These are phyloP conservation scores for Cephus spinipes DNA, from an alignment of 2,888 invertebrate genomes.

Conservation along the genomic window DNA sequence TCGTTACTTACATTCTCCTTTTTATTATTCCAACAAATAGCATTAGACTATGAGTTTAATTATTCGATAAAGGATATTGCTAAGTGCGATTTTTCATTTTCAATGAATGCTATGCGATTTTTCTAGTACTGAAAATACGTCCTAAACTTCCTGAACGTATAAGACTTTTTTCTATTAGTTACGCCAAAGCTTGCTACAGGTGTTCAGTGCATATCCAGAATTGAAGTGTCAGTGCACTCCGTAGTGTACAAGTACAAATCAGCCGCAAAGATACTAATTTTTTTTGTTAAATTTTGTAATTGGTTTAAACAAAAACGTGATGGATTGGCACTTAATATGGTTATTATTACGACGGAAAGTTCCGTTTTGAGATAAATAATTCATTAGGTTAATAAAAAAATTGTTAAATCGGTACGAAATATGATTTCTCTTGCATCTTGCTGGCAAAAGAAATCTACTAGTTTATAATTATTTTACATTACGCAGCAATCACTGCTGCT, in stretches of 20 bases:
- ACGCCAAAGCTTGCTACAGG: not conserved
- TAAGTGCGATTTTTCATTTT: not conserved
- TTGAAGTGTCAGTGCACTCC: not conserved
- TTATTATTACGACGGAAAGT: not conserved
- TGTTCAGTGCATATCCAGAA: not conserved
- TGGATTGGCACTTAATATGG: not conserved
- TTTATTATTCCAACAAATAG: not conserved
- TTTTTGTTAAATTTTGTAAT: not conserved
- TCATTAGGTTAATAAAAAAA: not conserved
- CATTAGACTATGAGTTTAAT: not conserved
- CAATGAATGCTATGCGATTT: not conserved
- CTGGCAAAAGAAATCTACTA: not conserved
- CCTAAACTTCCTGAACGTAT: not conserved
- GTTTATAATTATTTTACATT: not conserved
- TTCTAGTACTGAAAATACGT: not conserved
- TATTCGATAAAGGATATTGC: not conserved
- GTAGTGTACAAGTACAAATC: not conserved
- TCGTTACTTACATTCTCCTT: not conserved
- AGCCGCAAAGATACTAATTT: not conserved
- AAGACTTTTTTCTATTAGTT: not conserved
- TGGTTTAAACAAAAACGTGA: not conserved
- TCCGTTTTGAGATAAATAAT: not conserved
- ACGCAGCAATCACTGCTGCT: not conserved
- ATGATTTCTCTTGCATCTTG: not conserved
- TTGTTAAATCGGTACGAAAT: not conserved